Conservation (phyloP, 1,140 invertebrate genomes). For the Meloidogyne floridensis region DNA sequence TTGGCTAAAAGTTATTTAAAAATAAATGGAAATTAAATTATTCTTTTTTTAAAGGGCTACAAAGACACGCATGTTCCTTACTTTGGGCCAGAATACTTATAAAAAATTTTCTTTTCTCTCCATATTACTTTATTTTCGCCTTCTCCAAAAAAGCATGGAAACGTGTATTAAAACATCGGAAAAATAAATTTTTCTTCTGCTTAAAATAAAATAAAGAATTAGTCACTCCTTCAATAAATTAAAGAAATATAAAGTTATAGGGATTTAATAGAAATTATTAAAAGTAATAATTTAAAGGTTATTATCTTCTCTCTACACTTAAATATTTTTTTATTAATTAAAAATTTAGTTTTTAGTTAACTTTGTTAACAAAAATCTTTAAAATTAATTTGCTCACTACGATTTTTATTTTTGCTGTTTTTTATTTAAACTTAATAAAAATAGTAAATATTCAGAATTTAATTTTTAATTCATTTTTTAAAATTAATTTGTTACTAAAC, state of each 20-base stretch:
- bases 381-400: no score
- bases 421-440: background rate
- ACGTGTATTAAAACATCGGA: background rate
- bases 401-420: background rate
- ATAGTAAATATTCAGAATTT: background rate
- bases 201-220: background rate
- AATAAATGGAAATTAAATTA: background rate
- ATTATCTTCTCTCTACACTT: no score
- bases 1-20: conserved; percentile 74
- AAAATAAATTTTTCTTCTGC: background rate
- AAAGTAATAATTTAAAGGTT: no score
- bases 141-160: background rate
- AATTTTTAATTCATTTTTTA: no score
- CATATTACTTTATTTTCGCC: background rate
- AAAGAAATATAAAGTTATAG: no score
- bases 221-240: no score
- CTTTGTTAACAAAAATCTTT: no score
- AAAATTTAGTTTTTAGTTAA: no score
- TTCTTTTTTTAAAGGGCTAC: conserved; percentile 66
- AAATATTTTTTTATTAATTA: no score
- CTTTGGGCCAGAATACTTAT: conserved; percentile 59
- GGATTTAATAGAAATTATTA: no score
- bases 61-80: conserved; percentile 59
- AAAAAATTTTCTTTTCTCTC: background rate
- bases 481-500: no score